Evolutionary conservation across 2,797 vertebrate genomes (phyloP).

Genomic region (Passerculus sandwichensis): DNA sequence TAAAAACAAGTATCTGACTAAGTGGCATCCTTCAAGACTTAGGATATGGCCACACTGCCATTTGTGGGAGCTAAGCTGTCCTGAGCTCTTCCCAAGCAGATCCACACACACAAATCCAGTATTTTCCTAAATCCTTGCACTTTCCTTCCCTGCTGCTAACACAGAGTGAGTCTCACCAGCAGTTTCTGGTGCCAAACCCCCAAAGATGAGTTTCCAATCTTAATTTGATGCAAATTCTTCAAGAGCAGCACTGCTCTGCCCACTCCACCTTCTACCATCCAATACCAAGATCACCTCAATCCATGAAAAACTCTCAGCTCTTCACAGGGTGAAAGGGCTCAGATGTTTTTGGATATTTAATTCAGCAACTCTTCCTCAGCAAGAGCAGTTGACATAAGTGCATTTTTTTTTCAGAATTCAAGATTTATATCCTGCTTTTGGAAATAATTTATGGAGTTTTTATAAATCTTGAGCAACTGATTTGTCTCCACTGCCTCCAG

Average conservation of each 20-base stretch:
- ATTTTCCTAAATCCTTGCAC: neutral
- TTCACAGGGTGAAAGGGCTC: neutral
- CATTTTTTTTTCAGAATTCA: neutral
- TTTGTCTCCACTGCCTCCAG: neutral
- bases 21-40: neutral
- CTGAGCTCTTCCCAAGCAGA: neutral
- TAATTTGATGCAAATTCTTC: neutral
- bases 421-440: neutral
- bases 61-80: neutral
- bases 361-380: neutral
- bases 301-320: neutral
- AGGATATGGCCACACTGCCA: neutral
- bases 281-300: neutral
- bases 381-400: neutral
- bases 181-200: neutral
- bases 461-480: neutral
- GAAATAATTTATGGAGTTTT: neutral
- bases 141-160: neutral
- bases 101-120: neutral
- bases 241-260: neutral
- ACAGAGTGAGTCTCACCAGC: neutral
- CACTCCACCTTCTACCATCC: neutral
- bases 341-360: rapidly evolving
- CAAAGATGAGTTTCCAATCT: neutral
- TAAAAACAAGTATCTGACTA: neutral